phyloP scores from a whole-genome alignment of 2,797 vertebrate genomes.

The Echiichthys vipera region DNA sequence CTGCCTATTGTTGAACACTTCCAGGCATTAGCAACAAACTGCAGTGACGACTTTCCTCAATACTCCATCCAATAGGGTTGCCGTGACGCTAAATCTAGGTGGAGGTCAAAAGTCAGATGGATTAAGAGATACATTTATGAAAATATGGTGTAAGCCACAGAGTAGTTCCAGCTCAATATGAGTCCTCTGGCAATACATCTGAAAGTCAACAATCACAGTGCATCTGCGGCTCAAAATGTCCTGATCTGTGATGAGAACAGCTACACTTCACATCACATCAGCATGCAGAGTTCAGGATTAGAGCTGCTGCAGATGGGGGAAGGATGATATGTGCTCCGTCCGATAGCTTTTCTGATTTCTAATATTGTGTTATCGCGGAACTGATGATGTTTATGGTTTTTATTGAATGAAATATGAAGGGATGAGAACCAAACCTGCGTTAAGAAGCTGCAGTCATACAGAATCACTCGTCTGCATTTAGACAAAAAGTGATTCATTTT shows the following conservation, averaged over 20 bases:
- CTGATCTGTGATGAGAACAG: slow-evolving; percentile 15
- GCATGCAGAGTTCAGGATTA: slow-evolving; percentile 47
- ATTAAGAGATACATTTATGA: slow-evolving; percentile 63
- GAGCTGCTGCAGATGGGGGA: slow-evolving; percentile 21
- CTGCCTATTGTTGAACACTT: slow-evolving; percentile 1
- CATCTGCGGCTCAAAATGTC: slow-evolving; percentile 39
- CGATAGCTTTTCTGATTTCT: slow-evolving; percentile 1
- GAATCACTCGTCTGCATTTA: neutral
- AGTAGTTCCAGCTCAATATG: slow-evolving; percentile 17
- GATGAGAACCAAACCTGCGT: neutral
- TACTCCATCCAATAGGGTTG: neutral
- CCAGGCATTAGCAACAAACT: slow-evolving; percentile 16
- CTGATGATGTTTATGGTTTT: neutral
- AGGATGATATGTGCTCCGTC: neutral
- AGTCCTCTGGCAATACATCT: slow-evolving; percentile 1
- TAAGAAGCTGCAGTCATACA: neutral
- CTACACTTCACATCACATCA: slow-evolving; percentile 15
- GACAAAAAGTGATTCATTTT: neutral
- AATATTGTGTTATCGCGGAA: neutral
- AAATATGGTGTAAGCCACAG: slow-evolving; percentile 61
- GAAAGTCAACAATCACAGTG: slow-evolving; percentile 20
- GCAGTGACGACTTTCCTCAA: slow-evolving; percentile 7
- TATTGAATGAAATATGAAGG: neutral
- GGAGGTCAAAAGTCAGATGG: slow-evolving; percentile 48
- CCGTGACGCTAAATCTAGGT: slow-evolving; percentile 35